Conservation (phyloP, 2,113 vertebrate genomes). For the Aramus guarauna region DNA sequence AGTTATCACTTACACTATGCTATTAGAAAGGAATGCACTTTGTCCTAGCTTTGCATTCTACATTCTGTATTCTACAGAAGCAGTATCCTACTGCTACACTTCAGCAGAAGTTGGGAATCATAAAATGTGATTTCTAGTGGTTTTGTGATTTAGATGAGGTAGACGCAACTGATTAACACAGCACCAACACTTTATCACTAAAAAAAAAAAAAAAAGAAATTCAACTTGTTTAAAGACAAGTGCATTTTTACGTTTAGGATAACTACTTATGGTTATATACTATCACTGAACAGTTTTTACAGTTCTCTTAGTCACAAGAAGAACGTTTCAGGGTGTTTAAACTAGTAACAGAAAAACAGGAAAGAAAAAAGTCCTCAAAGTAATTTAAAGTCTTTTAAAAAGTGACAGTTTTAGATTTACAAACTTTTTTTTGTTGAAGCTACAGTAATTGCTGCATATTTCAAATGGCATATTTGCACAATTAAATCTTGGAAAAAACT, state of each 20-base stretch:
- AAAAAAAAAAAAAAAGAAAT: too few species aligned
- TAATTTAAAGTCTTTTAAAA: neutral
- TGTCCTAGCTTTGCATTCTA: neutral
- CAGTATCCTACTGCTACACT: neutral
- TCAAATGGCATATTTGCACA: fast-evolving
- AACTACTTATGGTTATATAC: neutral
- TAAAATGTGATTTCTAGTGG: neutral
- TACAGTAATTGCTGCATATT: fast-evolving
- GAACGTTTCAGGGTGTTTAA: fast-evolving
- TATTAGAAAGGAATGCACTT: neutral
- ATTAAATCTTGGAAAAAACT: fast-evolving
- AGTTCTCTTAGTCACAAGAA: neutral
- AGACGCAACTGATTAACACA: neutral
- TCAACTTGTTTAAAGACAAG: neutral
- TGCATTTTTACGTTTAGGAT: neutral
- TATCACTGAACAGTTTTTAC: neutral
- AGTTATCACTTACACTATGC: neutral
- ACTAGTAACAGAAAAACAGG: neutral
- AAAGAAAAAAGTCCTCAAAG: fast-evolving
- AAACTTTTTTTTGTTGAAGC: fast-evolving
- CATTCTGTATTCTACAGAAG: neutral
- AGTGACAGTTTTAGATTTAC: neutral
- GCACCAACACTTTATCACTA: neutral
- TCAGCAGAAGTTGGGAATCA: fast-evolving
- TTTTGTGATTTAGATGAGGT: neutral